phyloP scores from a whole-genome alignment of 64 coral and sea anemone genomes.

The Pachyseris speciosa region DNA sequence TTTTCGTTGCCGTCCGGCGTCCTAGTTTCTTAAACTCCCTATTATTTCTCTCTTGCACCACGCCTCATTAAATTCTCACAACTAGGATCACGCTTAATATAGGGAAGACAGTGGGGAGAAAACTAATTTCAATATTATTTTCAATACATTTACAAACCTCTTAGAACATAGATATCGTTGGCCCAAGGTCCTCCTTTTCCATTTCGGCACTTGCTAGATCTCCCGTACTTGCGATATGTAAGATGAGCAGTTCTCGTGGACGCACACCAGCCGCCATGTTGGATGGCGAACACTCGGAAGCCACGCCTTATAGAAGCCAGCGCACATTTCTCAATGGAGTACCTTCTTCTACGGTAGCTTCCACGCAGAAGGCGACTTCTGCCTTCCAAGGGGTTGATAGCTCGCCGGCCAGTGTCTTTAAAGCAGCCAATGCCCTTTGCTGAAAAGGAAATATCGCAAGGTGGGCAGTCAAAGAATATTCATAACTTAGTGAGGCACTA shows the following conservation, averaged over 20 bases:
- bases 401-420: constrained; percentile 35
- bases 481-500: too few species aligned
- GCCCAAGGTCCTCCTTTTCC: constrained; percentile 50
- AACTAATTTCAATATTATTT: too few species aligned
- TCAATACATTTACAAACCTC: neutral
- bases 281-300: constrained; percentile 6
- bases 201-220: neutral
- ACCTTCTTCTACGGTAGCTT: constrained; percentile 27
- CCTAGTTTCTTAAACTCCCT: too few species aligned
- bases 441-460: neutral
- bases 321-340: constrained; percentile 38
- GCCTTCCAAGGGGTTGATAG: neutral
- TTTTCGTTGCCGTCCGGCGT: too few species aligned
- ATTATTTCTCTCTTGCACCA: too few species aligned
- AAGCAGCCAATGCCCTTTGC: constrained; percentile 33
- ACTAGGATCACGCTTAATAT: too few species aligned
- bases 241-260: constrained; percentile 16
- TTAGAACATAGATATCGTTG: constrained; percentile 47
- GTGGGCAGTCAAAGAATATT: too few species aligned
- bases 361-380: constrained; percentile 24
- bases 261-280: constrained; percentile 31
- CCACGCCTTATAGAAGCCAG: constrained; percentile 9
- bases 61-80: too few species aligned
- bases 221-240: constrained; percentile 18
- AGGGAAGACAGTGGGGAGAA: too few species aligned